These are phyloP conservation scores for Vireo altiloquus DNA, from an alignment of 2,113 vertebrate species.

Conservation along the genomic window DNA sequence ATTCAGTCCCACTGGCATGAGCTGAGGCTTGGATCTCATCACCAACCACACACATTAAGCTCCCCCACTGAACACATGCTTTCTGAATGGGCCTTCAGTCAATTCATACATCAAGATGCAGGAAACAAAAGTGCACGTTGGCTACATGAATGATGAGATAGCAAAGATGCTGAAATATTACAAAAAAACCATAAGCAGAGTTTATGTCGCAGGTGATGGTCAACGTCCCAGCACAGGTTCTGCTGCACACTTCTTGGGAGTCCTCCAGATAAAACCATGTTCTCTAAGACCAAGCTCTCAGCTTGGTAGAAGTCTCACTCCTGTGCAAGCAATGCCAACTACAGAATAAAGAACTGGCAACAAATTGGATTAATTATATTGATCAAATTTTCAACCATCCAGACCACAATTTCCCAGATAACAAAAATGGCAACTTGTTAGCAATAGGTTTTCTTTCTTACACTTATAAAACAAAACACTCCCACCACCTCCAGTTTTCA, in stretches of 20 bases:
- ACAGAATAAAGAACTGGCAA: neutral
- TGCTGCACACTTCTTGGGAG: neutral
- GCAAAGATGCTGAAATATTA: neutral
- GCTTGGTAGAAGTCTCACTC: neutral
- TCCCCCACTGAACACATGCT: neutral
- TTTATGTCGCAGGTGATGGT: accelerated
- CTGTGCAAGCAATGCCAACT: neutral
- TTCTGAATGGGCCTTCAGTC: neutral
- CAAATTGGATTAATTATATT: neutral
- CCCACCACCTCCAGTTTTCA: neutral
- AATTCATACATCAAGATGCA: neutral
- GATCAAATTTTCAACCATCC: neutral
- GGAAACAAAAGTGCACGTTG: neutral
- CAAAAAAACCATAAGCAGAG: neutral
- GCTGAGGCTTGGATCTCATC: neutral
- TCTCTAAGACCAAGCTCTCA: neutral
- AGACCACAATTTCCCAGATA: neutral
- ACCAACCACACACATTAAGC: neutral
- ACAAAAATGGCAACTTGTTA: neutral
- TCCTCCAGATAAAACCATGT: neutral
- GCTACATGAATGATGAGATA: neutral
- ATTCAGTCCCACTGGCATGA: neutral
- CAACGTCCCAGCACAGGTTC: neutral
- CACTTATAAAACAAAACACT: neutral
- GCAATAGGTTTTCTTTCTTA: neutral